Evolutionary conservation across 2,797 vertebrate genomes (phyloP).

Genomic region (Catharus ustulatus): DNA sequence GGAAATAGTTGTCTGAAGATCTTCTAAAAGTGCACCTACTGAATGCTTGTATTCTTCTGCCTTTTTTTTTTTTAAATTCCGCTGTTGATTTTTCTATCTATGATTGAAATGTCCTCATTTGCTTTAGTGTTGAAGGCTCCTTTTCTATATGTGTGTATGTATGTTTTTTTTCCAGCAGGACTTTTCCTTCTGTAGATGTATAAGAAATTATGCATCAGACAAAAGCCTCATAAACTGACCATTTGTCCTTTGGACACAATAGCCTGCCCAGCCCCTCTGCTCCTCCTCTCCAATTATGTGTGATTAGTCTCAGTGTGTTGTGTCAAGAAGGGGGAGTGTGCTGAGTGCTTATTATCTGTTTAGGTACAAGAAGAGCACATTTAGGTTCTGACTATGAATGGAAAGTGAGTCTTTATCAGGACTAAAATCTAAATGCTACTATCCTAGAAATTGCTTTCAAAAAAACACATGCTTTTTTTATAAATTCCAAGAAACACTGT

Average conservation of each 20-base stretch:
- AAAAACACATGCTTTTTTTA: constrained; percentile 51
- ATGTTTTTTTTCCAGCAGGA: constrained; percentile 49
- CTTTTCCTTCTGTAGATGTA: constrained; percentile 72
- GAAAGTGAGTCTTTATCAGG: constrained; percentile 84
- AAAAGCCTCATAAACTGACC: constrained; percentile 99
- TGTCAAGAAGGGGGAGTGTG: constrained; percentile 98
- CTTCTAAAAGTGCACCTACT: constrained; percentile 25
- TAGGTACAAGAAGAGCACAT: constrained; percentile 86
- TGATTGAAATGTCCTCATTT: constrained; percentile 21
- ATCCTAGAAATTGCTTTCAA: constrained; percentile 55
- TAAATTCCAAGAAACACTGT: constrained; percentile 46
- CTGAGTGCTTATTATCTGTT: constrained; percentile 89
- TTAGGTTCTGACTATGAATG: constrained; percentile 83
- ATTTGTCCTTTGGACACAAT: constrained; percentile 99
- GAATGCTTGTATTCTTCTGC: constrained; percentile 1
- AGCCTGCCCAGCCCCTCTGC: constrained; percentile 92
- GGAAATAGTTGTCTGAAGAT: constrained; percentile 7
- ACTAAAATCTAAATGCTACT: constrained; percentile 78
- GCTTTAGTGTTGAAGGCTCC: not conserved
- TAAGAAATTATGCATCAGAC: constrained; percentile 89
- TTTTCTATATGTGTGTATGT: not conserved
- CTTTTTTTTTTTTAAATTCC: not conserved
- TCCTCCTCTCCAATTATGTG: constrained; percentile 99
- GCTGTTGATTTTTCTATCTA: constrained; percentile 1
- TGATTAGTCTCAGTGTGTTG: constrained; percentile 99